These are phyloP conservation scores for Drosophila ambigua DNA, from an alignment of 1,140 invertebrate genomes.

Conservation along the genomic window DNA sequence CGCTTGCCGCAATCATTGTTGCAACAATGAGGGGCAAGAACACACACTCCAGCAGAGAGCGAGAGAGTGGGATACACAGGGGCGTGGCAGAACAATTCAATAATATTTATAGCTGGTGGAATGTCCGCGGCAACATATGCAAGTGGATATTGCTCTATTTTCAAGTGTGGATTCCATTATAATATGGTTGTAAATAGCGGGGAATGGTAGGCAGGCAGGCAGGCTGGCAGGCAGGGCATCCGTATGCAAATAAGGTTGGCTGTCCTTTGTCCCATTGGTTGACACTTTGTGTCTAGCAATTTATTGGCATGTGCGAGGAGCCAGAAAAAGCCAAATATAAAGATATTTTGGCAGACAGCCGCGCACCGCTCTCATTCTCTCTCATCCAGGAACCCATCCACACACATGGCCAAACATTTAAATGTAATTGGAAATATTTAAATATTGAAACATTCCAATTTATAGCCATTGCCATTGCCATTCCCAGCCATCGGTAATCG, in stretches of 20 bases:
- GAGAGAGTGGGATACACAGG: background rate
- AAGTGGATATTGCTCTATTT: conserved; percentile 80
- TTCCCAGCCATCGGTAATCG: too few species aligned
- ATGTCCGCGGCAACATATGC: conserved; percentile 77
- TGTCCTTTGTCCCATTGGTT: conserved; percentile 29
- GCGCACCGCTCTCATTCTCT: background rate
- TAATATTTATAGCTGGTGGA: conserved; percentile 79
- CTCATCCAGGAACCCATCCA: conserved; percentile 3
- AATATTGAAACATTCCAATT: conserved; percentile 56
- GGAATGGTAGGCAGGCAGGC: conserved; percentile 3
- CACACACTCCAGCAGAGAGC: background rate
- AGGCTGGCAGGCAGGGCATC: conserved; percentile 3
- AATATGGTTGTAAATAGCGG: conserved; percentile 56
- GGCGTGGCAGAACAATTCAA: conserved; percentile 50
- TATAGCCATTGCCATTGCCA: conserved; percentile 33
- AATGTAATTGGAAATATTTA: conserved; percentile 81
- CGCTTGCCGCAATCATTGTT: conserved; percentile 76
- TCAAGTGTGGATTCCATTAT: conserved; percentile 69
- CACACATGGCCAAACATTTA: conserved; percentile 60
- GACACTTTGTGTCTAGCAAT: conserved; percentile 65
- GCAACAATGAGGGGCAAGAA: conserved; percentile 20
- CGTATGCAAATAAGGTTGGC: conserved; percentile 48
- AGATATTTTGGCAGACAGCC: conserved; percentile 43
- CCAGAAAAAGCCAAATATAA: conserved; percentile 32
- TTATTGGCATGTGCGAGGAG: conserved; percentile 71